Base-by-base conservation (phyloP, 2,888 invertebrate genomes). In the Penaeus monodon region DNA sequence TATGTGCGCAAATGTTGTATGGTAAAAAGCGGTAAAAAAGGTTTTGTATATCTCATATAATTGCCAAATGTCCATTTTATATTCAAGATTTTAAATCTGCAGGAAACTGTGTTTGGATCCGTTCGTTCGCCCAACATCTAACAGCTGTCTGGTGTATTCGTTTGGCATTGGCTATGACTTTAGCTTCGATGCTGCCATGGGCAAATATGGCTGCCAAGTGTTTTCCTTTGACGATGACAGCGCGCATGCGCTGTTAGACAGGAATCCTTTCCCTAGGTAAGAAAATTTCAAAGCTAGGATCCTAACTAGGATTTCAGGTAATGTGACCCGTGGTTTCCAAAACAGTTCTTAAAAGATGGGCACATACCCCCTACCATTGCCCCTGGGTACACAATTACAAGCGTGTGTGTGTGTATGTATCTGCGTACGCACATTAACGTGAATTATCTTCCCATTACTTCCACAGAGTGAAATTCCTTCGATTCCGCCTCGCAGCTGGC, bases 81-180 rank as follows among this genome's bases (percentile, higher is more conserved):
- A 0, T 29, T 29, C 3, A 17, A 1, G 0, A 20, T 0, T 70
- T 70, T 12, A 4, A 27, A 33, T 76, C 38, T 29, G 2, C 63
- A 77, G 84, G 84, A 63, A 65, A 38, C 33, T 84, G 65, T 84
- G 84, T 44, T 29, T 84, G 76, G 84, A 84, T 63, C 12, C 63
- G 10, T 29, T 44, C 63, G 73, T 24, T 17, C 27, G n/a, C n/a
- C 22, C 57, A 17, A 6, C 29, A 10, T n/a, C 63, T 33, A 84
- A 77, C 64, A 65, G 17, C 38, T 84, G 77, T 29, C 74, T 85
- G 14, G 73, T 73, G 10, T 85, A 85, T 66, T 64, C 85, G 20
- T 85, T 85, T 38, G 85, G 85, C n/a, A 63, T 85, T 49, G 85
- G 85, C 64, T 33, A 57, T 57, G 85, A 85, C 66, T 70, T 85